Evolutionary conservation across 1,140 invertebrate genomes (phyloP).

Genomic region (Cataglyphis hispanica): DNA sequence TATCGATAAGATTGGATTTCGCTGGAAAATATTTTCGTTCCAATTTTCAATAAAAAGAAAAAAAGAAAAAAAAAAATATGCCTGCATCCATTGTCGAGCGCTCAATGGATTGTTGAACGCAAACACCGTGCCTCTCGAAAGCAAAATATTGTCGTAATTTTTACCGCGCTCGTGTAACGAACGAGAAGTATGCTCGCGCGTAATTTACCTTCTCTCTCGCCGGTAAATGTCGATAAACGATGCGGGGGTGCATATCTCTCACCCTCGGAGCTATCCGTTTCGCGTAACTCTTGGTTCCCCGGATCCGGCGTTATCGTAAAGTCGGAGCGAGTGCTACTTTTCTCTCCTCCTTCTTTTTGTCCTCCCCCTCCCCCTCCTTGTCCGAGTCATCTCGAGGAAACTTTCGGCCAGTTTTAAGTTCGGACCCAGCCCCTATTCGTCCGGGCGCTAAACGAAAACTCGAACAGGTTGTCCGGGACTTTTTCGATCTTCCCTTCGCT

Average conservation of each 20-base stretch:
- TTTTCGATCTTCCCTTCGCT: constrained; percentile 4
- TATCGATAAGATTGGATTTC: constrained; percentile 33
- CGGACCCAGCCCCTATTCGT: constrained; percentile 6
- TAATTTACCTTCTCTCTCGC: constrained; percentile 52
- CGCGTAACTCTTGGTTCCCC: constrained; percentile 36
- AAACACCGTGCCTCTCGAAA: constrained; percentile 34
- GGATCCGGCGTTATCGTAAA: constrained; percentile 24
- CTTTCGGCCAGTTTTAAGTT: constrained; percentile 53
- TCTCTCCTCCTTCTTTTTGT: too few relatives aligned
- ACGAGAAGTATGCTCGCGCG: constrained; percentile 11
- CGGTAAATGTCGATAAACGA: constrained; percentile 52
- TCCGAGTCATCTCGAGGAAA: constrained; percentile 36
- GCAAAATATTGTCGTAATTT: constrained; percentile 52
- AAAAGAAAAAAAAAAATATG: constrained; percentile 16
- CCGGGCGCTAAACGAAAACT: constrained; percentile 8
- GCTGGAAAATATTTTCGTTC: constrained; percentile 26
- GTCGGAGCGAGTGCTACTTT: constrained; percentile 9
- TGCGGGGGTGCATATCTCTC: constrained; percentile 31
- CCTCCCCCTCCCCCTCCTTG: too few relatives aligned
- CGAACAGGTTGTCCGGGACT: constrained; percentile 14
- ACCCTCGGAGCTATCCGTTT: constrained; percentile 36
- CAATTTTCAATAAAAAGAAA: constrained; percentile 32
- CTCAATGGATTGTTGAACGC: constrained; percentile 14
- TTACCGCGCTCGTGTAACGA: constrained; percentile 15
- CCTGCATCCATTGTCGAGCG: constrained; percentile 3